These are phyloP conservation scores for Tragopan temminckii DNA, from an alignment of 2,797 vertebrate species.

Conservation along the genomic window DNA sequence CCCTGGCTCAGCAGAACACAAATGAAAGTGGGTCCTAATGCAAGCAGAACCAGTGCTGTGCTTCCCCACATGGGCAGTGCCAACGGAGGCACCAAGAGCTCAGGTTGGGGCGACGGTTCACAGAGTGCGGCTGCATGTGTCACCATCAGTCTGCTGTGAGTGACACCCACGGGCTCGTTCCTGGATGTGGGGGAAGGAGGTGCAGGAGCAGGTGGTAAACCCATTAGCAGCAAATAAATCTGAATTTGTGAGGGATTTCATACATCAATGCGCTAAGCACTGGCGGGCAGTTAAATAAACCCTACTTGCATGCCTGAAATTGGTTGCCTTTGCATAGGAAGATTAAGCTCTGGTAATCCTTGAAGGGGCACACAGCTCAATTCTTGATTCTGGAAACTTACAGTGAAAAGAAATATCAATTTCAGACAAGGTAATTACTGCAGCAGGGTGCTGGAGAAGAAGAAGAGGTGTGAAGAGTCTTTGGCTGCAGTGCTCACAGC, in stretches of 20 bases:
- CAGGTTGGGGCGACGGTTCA: constrained; percentile 64
- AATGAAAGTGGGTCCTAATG: constrained; percentile 73
- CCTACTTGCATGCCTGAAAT: constrained; percentile 70
- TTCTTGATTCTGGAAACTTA: constrained; percentile 4
- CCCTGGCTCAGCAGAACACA: constrained; percentile 75
- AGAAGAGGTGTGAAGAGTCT: background rate
- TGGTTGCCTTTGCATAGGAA: constrained; percentile 50
- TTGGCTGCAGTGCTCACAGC: accelerated
- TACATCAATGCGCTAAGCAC: constrained; percentile 69
- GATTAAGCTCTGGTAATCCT: constrained; percentile 46
- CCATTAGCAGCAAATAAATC: constrained; percentile 75
- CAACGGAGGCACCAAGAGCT: constrained; percentile 60
- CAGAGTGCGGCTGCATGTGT: constrained; percentile 76
- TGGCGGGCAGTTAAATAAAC: constrained; percentile 61
- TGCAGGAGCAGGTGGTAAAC: constrained; percentile 78
- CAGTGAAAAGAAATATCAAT: constrained; percentile 43
- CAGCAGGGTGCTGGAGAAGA: constrained; percentile 4
- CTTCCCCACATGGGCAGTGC: constrained; percentile 61
- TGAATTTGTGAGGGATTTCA: constrained; percentile 77
- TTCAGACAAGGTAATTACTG: constrained; percentile 47
- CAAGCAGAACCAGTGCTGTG: constrained; percentile 9
- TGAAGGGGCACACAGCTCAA: background rate
- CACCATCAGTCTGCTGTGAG: constrained; percentile 77
- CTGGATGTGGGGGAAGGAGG: constrained; percentile 44
- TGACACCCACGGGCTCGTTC: constrained; percentile 58